Percentiles rank a stretch among this genome's conserved stretches.
These are phyloP conservation scores for Nemopilema nomurai DNA, from an alignment of 30 jellyfish, hydroid and myxozoan genomes.

Conservation along the genomic window DNA sequence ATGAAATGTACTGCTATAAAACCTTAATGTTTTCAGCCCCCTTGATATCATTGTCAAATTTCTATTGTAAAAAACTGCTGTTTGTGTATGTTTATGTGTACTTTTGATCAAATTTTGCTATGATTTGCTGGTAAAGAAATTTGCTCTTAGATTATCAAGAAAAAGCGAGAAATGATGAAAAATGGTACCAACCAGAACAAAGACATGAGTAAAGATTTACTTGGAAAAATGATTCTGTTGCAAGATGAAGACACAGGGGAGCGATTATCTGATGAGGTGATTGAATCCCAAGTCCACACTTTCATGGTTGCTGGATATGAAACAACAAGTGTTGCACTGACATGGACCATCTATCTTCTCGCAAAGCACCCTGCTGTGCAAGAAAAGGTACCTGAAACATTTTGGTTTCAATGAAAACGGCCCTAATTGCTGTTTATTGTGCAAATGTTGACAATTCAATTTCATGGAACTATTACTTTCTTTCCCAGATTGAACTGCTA, in stretches of 20 bases:
- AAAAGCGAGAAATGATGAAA: conserved; percentile 15
- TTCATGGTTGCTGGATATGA: conserved; percentile 86
- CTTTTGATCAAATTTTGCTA: background rate
- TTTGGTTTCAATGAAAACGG: background rate
- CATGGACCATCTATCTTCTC: conserved; percentile 71
- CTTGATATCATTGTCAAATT: no score
- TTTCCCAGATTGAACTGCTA: no score
- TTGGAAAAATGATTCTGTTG: conserved; percentile 58
- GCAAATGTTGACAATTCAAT: no score
- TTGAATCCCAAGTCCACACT: conserved; percentile 52
- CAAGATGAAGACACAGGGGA: conserved; percentile 55
- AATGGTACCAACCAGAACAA: background rate
- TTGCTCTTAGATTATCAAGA: conserved; percentile 17
- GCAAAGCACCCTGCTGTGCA: conserved; percentile 73
- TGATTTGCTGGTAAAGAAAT: background rate
- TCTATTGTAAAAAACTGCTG: background rate
- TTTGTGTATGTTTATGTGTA: background rate
- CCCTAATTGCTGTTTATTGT: background rate
- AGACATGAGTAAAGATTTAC: conserved; percentile 12
- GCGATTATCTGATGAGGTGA: conserved; percentile 42
- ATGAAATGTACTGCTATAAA: no score
- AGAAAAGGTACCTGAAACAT: conserved; percentile 32
- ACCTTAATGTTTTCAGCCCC: no score
- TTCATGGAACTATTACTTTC: no score
- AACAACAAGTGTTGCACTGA: conserved; percentile 71